A percentile compares a stretch with the other conserved stretches of the same genome.
Evolutionary conservation across 2,797 vertebrate genomes (phyloP).

Genomic region (Podarcis lilfordi): DNA sequence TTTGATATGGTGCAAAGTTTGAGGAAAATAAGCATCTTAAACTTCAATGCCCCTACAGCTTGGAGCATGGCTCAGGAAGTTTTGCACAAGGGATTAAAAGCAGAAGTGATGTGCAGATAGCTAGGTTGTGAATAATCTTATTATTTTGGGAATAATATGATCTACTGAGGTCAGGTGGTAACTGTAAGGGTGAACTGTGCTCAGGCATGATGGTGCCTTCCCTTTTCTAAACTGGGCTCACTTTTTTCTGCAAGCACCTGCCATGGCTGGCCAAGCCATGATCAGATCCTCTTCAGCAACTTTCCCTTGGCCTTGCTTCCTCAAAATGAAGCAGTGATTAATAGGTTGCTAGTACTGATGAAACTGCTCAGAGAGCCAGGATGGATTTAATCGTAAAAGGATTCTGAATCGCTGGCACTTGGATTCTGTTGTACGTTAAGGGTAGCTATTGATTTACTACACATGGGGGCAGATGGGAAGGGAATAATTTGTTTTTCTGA

Average conservation of each 20-base stretch:
- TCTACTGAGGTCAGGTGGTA: fast-evolving
- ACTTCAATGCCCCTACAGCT: neutral
- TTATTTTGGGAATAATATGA: neutral
- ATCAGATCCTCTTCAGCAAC: neutral
- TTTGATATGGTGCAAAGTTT: neutral
- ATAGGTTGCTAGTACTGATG: conserved; percentile 2
- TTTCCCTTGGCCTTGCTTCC: neutral
- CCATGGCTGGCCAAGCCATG: fast-evolving
- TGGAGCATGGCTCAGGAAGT: neutral
- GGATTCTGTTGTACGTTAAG: neutral
- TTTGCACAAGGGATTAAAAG: neutral
- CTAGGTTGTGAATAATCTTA: neutral
- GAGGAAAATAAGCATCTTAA: neutral
- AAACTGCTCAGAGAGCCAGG: neutral
- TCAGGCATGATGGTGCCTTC: neutral
- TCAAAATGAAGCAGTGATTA: neutral
- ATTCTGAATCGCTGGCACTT: conserved; percentile 2
- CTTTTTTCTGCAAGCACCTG: fast-evolving
- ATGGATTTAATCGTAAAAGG: conserved; percentile 26
- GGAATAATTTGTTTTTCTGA: neutral
- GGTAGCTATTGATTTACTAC: conserved; percentile 4
- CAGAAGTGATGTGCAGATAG: neutral
- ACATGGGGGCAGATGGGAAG: conserved; percentile 13
- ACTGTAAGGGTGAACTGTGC: neutral
- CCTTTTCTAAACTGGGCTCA: neutral